phyloP scores from a whole-genome alignment of 1,140 invertebrate species.

The Drosophila funebris region DNA sequence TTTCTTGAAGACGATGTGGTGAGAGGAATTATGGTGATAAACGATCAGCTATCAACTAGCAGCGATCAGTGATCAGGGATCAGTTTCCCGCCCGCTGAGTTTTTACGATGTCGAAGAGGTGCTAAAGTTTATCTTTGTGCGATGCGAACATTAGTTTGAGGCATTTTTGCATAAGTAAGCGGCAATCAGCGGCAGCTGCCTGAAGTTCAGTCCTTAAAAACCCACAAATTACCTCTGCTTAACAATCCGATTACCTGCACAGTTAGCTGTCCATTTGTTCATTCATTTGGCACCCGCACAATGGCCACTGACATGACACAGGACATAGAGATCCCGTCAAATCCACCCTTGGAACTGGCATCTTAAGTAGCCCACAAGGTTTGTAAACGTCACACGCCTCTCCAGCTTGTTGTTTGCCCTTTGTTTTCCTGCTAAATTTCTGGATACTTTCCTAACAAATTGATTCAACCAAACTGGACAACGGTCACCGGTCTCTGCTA shows the following conservation, averaged over 20 bases:
- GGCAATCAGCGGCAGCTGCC: constrained; percentile 25
- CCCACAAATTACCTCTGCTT: constrained; percentile 67
- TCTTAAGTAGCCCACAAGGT: constrained; percentile 63
- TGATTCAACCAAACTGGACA: constrained; percentile 68
- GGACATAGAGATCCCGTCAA: not conserved
- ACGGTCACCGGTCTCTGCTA: not conserved
- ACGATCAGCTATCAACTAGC: constrained; percentile 48
- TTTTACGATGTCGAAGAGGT: constrained; percentile 33
- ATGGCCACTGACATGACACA: not conserved
- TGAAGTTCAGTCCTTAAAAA: constrained; percentile 50
- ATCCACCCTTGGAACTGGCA: constrained; percentile 46
- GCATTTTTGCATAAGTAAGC: constrained; percentile 45
- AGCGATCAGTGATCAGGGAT: constrained; percentile 7
- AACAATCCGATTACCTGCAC: constrained; percentile 70
- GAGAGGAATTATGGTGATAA: constrained; percentile 61
- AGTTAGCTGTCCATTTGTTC: constrained; percentile 48
- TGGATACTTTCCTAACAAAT: constrained; percentile 63
- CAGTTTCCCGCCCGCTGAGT: constrained; percentile 49
- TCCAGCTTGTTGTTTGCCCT: constrained; percentile 43
- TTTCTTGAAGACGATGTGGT: constrained; percentile 19
- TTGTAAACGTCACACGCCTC: constrained; percentile 76
- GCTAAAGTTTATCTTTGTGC: constrained; percentile 5
- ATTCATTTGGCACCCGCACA: constrained; percentile 41
- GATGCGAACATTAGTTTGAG: not conserved
- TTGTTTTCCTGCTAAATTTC: constrained; percentile 60